phyloP scores from a whole-genome alignment of 2,797 vertebrate genomes.

The Microtus agrestis region DNA sequence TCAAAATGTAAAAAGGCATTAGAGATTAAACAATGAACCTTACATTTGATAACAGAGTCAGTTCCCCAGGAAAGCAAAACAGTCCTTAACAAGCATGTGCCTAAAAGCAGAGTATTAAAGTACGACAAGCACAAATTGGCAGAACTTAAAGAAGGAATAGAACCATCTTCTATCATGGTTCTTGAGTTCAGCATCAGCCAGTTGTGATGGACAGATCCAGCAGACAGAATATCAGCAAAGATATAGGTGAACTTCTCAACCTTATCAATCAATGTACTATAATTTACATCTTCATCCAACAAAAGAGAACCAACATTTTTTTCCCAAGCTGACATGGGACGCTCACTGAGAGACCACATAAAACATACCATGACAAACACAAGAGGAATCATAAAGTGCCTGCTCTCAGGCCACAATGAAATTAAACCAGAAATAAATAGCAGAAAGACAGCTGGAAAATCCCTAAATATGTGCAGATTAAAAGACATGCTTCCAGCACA shows the following conservation, averaged over 20 bases:
- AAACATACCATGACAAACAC: conserved; percentile 9
- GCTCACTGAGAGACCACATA: conserved; percentile 15
- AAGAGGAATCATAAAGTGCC: background rate
- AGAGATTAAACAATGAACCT: background rate
- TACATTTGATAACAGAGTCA: background rate
- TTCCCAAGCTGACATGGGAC: background rate
- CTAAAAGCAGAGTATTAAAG: background rate
- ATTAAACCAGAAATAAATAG: background rate
- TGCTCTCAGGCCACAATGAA: background rate
- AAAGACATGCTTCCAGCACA: conserved; percentile 10
- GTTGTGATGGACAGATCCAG: background rate
- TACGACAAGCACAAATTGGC: background rate
- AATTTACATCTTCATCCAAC: background rate
- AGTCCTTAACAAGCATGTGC: background rate
- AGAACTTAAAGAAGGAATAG: background rate
- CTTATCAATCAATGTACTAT: background rate
- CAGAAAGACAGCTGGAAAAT: background rate
- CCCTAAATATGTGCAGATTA: background rate
- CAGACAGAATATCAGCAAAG: background rate
- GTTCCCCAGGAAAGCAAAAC: background rate
- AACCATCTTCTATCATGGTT: background rate
- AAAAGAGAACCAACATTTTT: background rate
- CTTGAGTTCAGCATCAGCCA: background rate
- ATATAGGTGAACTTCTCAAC: background rate
- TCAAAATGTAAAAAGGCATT: background rate